A percentile compares a stretch with the other conserved stretches of the same genome.
These are phyloP conservation scores for Falco novaeseelandiae DNA, from an alignment of 2,797 vertebrate species.

Conservation along the genomic window DNA sequence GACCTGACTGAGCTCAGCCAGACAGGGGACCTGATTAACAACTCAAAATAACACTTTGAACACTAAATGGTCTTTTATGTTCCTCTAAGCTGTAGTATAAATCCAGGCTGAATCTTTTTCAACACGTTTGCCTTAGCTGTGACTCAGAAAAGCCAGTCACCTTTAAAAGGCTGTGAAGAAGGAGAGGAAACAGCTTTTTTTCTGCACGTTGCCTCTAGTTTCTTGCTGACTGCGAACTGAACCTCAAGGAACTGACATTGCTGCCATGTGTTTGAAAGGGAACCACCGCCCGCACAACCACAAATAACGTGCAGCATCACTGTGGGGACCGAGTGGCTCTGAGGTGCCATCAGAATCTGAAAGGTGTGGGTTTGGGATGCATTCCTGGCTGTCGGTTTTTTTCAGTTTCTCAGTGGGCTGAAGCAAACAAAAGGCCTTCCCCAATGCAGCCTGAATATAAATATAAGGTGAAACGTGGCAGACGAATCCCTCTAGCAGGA, in stretches of 20 bases:
- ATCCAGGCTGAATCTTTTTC: not conserved
- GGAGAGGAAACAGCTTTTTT: not conserved
- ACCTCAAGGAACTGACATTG: not conserved
- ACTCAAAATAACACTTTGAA: not conserved
- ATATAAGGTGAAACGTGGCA: not conserved
- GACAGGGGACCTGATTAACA: not conserved
- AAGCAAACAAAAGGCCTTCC: not conserved
- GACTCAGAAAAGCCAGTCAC: not conserved
- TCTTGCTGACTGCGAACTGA: not conserved
- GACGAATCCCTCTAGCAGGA: not conserved
- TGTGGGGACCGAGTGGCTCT: rapidly evolving
- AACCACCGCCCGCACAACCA: not conserved
- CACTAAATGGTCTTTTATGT: not conserved
- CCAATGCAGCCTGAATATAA: not conserved
- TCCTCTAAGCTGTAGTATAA: not conserved
- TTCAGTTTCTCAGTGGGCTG: not conserved
- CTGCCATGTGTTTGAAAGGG: rapidly evolving
- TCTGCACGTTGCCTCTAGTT: not conserved
- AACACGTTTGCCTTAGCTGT: not conserved
- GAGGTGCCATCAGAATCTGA: not conserved
- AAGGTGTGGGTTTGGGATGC: not conserved
- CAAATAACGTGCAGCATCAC: not conserved
- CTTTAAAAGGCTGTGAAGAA: not conserved
- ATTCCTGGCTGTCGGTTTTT: not conserved
- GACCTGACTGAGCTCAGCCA: not conserved